A percentile compares a stretch with the other conserved stretches of the same genome.
These are phyloP conservation scores for Phoebastria nigripes DNA, from an alignment of 2,797 vertebrate genomes.

Conservation along the genomic window DNA sequence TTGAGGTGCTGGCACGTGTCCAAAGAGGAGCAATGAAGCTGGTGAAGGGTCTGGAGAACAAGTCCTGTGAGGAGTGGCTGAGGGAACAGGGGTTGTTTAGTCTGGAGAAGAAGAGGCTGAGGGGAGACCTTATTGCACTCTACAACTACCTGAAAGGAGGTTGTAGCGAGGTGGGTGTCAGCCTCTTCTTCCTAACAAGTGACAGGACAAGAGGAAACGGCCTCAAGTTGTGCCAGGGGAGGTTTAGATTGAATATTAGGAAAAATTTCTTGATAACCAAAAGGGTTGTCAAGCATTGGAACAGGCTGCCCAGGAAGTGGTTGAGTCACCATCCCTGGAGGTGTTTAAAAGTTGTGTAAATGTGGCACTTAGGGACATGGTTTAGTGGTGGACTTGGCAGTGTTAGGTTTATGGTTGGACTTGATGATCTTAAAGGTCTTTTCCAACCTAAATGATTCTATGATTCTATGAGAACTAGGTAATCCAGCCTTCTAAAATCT, in stretches of 20 bases:
- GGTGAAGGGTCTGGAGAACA: background rate
- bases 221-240: background rate
- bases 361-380: background rate
- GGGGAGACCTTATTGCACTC: fast-evolving
- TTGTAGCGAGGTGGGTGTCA: fast-evolving
- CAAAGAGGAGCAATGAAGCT: background rate
- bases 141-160: background rate
- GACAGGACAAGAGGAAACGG: background rate
- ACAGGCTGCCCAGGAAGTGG: background rate
- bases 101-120: background rate
- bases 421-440: background rate
- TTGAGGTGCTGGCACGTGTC: background rate
- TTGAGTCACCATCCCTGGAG: background rate
- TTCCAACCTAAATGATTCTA: background rate
- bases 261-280: background rate
- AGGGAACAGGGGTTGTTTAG: fast-evolving
- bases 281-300: background rate
- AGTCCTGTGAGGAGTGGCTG: background rate
- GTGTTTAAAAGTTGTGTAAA: background rate
- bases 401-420: background rate
- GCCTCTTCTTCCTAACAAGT: background rate
- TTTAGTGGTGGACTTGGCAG: background rate
- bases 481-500: background rate
- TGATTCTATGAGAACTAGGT: background rate
- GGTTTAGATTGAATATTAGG: background rate